phyloP scores from a whole-genome alignment of 2,113 vertebrate genomes.

The Peucedramus taeniatus region DNA sequence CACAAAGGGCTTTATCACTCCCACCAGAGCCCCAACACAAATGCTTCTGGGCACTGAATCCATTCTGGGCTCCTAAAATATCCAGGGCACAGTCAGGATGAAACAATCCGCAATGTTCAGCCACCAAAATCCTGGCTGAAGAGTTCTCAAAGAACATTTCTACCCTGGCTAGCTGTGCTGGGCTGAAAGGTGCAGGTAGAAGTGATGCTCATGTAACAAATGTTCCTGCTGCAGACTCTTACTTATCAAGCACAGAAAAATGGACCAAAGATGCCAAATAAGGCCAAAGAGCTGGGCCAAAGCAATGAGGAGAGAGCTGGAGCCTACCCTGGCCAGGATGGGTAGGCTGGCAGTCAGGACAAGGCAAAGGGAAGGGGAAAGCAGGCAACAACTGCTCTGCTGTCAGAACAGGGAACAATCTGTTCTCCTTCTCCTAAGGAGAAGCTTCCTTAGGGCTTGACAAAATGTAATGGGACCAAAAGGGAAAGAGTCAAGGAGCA shows the following conservation, averaged over 20 bases:
- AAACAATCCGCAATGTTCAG: neutral
- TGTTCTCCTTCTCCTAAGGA: too few relatives aligned
- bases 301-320: neutral
- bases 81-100: neutral
- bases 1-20: neutral
- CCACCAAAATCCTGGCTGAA: neutral
- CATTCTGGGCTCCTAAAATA: rapidly evolving
- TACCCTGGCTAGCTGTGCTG: neutral
- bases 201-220: neutral
- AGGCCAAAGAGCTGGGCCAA: neutral
- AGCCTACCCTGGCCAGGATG: neutral
- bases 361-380: neutral
- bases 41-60: neutral
- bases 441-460: neutral
- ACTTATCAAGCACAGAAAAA: neutral
- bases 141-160: neutral
- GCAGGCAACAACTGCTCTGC: neutral
- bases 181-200: neutral
- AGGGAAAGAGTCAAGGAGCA: neutral
- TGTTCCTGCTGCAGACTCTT: neutral
- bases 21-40: neutral
- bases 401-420: neutral
- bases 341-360: neutral
- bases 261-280: neutral
- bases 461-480: neutral